Base-by-base conservation (phyloP, 2,797 vertebrate genomes). In the Cuculus canorus region DNA sequence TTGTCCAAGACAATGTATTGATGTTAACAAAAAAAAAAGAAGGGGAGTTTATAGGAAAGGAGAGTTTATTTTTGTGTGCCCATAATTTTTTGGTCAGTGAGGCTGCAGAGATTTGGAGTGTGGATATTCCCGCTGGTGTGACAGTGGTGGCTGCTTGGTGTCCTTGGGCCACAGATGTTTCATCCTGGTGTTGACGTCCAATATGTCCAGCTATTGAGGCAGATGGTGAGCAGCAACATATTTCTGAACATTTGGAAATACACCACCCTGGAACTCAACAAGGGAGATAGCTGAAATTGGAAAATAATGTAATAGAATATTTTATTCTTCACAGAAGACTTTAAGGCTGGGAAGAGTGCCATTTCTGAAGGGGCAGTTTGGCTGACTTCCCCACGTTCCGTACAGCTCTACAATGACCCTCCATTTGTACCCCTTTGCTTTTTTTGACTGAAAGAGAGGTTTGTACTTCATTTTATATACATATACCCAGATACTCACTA, bases 241-340 rank as follows among this genome's bases (percentile, higher is more conserved):
- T 98, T 98, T 98, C 96, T 94, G 94, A 98, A 96, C 97, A 97
- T 97, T 94, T 91, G 93, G 96, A 97, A 97, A 97, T 94, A 98
- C 45, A 96, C 96, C 95, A 97, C 98, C 97, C 96, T 81, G 95
- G 97, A 98, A 97, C 95, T 97, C 95, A 96, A 60, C 69, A 24
- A 52, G 92, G 93, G 94, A 97, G 88, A 95, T 83, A 91, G 97
- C 92, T 97, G 97, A 98, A 98, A 99, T 97, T 97, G 98, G 97
- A 98, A 98, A 98, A 98, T 98, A 98, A 98, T 98, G 98, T 98
- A 98, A 98, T 98, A 98, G 98, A 99, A 98, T 99, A 98, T 98
- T 98, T 98, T 98, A 98, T 98, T 98, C 98, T 98, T 93, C 97
- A 97, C 96, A 90, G 54, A 95, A 98, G 97, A 57, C 96, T 92